These are phyloP conservation scores for Monopterus albus DNA, from an alignment of 2,113 vertebrate genomes.

Conservation along the genomic window DNA sequence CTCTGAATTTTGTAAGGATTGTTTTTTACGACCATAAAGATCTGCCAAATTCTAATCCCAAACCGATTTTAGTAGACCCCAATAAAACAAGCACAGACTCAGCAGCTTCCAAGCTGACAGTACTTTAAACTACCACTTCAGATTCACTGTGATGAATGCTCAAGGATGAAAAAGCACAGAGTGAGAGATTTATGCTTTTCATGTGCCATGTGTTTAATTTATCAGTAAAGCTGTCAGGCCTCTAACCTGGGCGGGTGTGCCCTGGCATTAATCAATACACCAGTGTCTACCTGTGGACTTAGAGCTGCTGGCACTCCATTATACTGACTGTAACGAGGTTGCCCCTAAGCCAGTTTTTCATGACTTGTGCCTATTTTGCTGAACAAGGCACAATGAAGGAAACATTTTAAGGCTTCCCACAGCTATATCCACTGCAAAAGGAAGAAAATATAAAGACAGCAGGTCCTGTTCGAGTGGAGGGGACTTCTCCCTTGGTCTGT, in stretches of 20 bases:
- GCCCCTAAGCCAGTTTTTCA: conserved; percentile 62
- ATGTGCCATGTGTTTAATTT: conserved; percentile 75
- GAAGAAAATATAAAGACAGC: neutral
- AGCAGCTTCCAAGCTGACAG: conserved; percentile 22
- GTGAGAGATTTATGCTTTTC: conserved; percentile 75
- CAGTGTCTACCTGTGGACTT: conserved; percentile 72
- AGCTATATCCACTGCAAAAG: conserved; percentile 6
- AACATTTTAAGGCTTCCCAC: conserved; percentile 9
- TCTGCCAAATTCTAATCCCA: conserved; percentile 21
- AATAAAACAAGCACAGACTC: conserved; percentile 38
- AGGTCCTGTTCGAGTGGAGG: neutral
- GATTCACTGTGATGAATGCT: conserved; percentile 53
- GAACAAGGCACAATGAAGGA: conserved; percentile 41
- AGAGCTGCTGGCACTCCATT: conserved; percentile 63
- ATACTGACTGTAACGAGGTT: conserved; percentile 65
- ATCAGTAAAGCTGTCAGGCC: conserved; percentile 79
- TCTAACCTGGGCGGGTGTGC: conserved; percentile 71
- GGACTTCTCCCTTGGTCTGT: conserved; percentile 22
- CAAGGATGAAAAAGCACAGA: conserved; percentile 42
- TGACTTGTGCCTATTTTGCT: conserved; percentile 39
- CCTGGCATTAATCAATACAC: conserved; percentile 74
- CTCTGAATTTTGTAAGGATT: conserved; percentile 32
- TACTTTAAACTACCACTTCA: conserved; percentile 43
- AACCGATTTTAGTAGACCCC: conserved; percentile 15
- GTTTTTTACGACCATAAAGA: conserved; percentile 22